Evolutionary conservation across 2,888 invertebrate species (phyloP), one percentile per base, ranked within the genome.

Genomic region (Empis livida): DNA sequence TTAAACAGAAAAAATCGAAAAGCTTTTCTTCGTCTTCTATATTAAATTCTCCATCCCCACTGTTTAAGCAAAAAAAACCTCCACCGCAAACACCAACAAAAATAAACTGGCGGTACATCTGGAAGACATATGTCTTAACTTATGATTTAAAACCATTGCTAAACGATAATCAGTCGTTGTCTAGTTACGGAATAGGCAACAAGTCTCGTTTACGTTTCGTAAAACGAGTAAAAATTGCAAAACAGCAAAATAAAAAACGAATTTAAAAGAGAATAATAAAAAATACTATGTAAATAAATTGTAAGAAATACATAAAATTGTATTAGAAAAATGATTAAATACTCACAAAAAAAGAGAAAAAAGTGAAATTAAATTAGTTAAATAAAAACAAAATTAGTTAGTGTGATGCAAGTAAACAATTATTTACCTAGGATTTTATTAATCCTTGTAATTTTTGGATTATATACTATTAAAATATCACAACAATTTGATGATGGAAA

Each of bases 401-500:
- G 10, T n/a, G 5, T n/a, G 35, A 35, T 35, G 35, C 5, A n/a
- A 35, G 3, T n/a, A 35, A n/a, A 35, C 2, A n/a, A 35, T n/a
- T n/a, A 4, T 35, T 13, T 35, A n/a, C 5, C 2, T 35, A 35
- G 9, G n/a, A 35, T 35, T 35, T n/a, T 35, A 6, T 35, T 35
- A 13, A n/a, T 35, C 13, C 13, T 13, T 35, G 3, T 2, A 13
- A 35, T 35, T 13, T 35, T 35, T 3, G 8, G 3, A 35, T 13
- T n/a, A 35, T n/a, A 6, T 32, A 32, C 32, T 32, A 13, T 13
- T 5, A 32, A 13, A 13, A 3, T 13, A 35, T 13, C n/a, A 13
- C 35, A 35, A 35, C n/a, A 13, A n/a, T 64, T 67, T 49, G 65
- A 65, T 46, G 65, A 66, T 52, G 64, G 59, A 51, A 63, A 67